Percentiles rank a stretch among this genome's conserved stretches.
Evolutionary conservation across 2,888 invertebrate genomes (phyloP).

Genomic region (Caenorhabditis sp.): DNA sequence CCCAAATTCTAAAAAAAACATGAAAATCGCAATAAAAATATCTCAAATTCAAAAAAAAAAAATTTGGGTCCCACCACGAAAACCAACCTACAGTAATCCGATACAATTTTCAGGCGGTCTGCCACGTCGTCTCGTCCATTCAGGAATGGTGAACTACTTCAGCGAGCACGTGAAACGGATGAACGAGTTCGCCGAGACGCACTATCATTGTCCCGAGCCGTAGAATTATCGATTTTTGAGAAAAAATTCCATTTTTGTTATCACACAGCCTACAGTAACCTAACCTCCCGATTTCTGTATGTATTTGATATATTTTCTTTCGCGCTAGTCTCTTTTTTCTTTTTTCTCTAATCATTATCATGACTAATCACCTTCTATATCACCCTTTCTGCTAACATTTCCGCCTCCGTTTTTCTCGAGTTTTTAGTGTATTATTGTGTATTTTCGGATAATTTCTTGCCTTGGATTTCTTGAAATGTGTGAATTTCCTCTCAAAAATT

Average conservation of each 20-base stretch:
- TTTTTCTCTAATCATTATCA: conserved; percentile 25
- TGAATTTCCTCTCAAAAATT: not conserved
- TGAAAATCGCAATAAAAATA: too few relatives aligned
- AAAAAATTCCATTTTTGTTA: too few relatives aligned
- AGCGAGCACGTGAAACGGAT: conserved; percentile 61
- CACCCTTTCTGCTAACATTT: too few relatives aligned
- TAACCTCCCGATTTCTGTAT: conserved; percentile 38
- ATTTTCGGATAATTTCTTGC: not conserved
- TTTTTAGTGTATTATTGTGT: not conserved
- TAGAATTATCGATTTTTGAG: too few relatives aligned
- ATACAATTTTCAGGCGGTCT: conserved; percentile 61
- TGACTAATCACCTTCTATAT: conserved; percentile 37
- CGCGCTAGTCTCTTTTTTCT: conserved; percentile 4
- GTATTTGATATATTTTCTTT: conserved; percentile 17
- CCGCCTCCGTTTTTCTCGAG: conserved; percentile 11
- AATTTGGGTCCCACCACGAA: not conserved
- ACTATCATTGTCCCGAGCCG: conserved; percentile 49
- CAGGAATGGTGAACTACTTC: conserved; percentile 68
- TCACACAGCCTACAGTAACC: not conserved
- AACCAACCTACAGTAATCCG: too few relatives aligned
- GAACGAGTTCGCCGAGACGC: conserved; percentile 56
- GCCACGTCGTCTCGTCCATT: conserved; percentile 66
- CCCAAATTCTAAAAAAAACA: too few relatives aligned
- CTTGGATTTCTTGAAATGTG: not conserved
- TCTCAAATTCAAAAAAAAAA: not conserved